Base-by-base conservation (phyloP, 2,113 vertebrate species). In the Petromus typicus region DNA sequence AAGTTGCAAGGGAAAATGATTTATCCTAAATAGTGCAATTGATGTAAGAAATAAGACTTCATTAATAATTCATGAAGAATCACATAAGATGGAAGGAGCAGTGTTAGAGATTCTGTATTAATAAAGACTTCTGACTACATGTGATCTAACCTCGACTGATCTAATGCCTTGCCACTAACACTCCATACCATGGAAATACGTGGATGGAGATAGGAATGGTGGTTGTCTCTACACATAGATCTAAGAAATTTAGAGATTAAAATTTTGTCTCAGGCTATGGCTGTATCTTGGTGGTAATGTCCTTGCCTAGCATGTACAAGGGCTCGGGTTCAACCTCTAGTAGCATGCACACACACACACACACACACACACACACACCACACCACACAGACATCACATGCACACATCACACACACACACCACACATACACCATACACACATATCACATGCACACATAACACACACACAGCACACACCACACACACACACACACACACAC, bases 61-160 rank as follows among this genome's bases (percentile, higher is more conserved):
- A 34, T 69, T 86, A 90, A 82, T 61, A 90, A 76, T 93, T 85
- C 22, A 89, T 25, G 20, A 90, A 90, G 34, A 61, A 90, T 82
- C 20, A 61, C 45, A 51, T 18, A 54, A 34, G 30, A 3, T 59
- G 9, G 69, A 54, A 67, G 54, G 76, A 76, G 48, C 40, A 54
- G 48, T 82, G n/a, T 69, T 16, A 54, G 51, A 76, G 43, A 51
- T 43, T 54, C 51, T 37, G 45, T 67, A 56, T 63, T 43, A 25
- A 51, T 61, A 1, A 32, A 57, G 18, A 64, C 14, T 64, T 51
- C 32, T 79, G 37, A 67, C 17, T 66, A 11, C 10, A 16, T 17
- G 23, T 81, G 30, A 61, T 2, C 34, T 59, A 22, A 51, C 4
- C 25, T 57, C 16, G 56, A 56, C 3, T 25, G 17, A 40, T 51